Evolutionary conservation across 2,797 vertebrate genomes (phyloP).

Genomic region (Vultur gryphus): DNA sequence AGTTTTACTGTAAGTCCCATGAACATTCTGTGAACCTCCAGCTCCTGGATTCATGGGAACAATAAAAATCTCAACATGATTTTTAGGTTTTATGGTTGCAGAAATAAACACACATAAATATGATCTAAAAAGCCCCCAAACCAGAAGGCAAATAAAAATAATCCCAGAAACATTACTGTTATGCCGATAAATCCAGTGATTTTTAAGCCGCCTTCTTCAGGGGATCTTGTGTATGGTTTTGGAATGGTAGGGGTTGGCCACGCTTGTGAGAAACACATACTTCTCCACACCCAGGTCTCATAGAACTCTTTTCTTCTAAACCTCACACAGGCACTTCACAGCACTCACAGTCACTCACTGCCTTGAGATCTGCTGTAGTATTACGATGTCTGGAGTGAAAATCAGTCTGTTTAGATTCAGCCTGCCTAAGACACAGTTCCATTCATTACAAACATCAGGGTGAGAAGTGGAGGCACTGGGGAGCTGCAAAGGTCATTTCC

Average conservation of each 20-base stretch:
- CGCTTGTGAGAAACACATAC: neutral
- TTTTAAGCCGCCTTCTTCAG: neutral
- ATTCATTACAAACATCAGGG: neutral
- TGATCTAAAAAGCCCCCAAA: conserved; percentile 5
- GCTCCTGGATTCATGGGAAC: conserved; percentile 20
- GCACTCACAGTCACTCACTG: neutral
- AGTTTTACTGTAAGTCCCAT: neutral
- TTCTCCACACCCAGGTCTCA: neutral
- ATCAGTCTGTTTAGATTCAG: neutral
- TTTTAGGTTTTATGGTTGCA: conserved; percentile 41
- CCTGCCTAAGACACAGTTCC: neutral
- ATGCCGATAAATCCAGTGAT: neutral
- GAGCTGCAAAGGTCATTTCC: neutral
- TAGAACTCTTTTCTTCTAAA: neutral
- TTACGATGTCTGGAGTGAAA: neutral
- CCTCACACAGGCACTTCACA: neutral
- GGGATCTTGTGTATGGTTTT: neutral
- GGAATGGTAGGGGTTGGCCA: neutral
- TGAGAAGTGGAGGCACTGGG: neutral
- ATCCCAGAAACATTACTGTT: conserved; percentile 17
- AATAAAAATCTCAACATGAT: conserved; percentile 27
- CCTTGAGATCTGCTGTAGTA: neutral
- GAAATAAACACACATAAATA: neutral
- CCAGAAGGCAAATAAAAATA: conserved; percentile 57
- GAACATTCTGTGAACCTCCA: conserved; percentile 47